A percentile compares a stretch with the other conserved stretches of the same genome.
These are phyloP conservation scores for Menidia beryllina DNA, from an alignment of 2,113 vertebrate species.

Conservation along the genomic window DNA sequence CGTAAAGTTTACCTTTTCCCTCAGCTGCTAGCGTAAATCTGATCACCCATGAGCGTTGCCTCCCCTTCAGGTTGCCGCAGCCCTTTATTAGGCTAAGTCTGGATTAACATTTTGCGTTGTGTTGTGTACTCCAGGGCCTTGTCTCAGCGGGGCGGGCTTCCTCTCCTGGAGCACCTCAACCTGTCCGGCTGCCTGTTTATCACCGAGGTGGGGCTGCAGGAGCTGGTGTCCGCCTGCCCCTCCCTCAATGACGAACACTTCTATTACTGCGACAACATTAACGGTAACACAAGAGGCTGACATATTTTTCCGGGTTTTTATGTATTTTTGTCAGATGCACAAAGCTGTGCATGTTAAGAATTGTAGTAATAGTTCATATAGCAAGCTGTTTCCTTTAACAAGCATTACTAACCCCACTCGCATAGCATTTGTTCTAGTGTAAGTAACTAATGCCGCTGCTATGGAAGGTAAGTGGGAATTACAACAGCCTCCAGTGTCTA, in stretches of 20 bases:
- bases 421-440: constrained; percentile 56
- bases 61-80: not conserved
- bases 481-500: constrained; percentile 11
- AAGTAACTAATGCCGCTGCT: constrained; percentile 53
- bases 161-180: constrained; percentile 93
- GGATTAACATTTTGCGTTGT: not conserved
- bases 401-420: constrained; percentile 48
- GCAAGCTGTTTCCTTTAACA: constrained; percentile 29
- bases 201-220: constrained; percentile 92
- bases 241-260: constrained; percentile 97
- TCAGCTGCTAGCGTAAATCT: not conserved
- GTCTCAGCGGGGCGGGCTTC: constrained; percentile 92
- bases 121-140: constrained; percentile 83
- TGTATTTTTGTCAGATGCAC: not conserved
- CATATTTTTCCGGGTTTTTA: no score
- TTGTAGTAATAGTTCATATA: no score
- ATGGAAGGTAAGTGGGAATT: constrained; percentile 67
- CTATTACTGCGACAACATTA: constrained; percentile 99
- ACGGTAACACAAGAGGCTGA: constrained; percentile 85
- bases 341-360: not conserved
- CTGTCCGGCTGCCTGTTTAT: constrained; percentile 95
- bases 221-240: constrained; percentile 93
- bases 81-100: constrained; percentile 7
- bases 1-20: not conserved
- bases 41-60: not conserved